Evolutionary conservation across 2,888 invertebrate species (phyloP).

Genomic region (Cosmopolites sordidus): DNA sequence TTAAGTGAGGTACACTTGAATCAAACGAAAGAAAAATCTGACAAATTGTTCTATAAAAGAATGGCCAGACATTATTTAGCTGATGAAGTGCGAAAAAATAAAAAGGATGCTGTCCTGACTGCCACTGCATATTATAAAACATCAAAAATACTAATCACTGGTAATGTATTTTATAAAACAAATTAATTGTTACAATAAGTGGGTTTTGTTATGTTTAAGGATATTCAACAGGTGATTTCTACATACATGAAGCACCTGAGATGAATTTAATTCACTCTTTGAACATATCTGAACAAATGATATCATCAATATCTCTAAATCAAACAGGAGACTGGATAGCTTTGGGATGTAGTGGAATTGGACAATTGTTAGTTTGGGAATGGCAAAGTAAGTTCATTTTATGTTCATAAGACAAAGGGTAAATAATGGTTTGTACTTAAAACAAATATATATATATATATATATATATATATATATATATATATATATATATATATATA

Average conservation of each 20-base stretch:
- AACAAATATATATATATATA: too few species aligned
- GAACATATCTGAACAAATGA: conserved; percentile 80
- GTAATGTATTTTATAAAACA: conserved; percentile 36
- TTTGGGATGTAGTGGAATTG: conserved; percentile 81
- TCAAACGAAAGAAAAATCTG: conserved; percentile 45
- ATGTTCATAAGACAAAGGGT: too few species aligned
- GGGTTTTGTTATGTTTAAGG: conserved; percentile 52
- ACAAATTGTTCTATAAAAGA: conserved; percentile 63
- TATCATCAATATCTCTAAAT: conserved; percentile 80
- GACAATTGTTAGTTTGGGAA: conserved; percentile 97
- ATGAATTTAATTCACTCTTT: conserved; percentile 86
- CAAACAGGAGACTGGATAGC: conserved; percentile 94
- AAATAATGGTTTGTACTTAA: too few species aligned
- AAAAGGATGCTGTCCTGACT: conserved; percentile 64
- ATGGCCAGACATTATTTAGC: conserved; percentile 70
- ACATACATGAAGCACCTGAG: conserved; percentile 90
- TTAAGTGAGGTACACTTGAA: conserved; percentile 48
- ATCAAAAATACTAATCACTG: conserved; percentile 76
- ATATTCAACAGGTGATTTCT: conserved; percentile 87
- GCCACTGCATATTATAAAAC: conserved; percentile 78
- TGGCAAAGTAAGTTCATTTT: conserved; percentile 87
- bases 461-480: too few species aligned
- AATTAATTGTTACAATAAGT: background rate
- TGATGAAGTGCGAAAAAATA: conserved; percentile 62
- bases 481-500: too few species aligned